Conservation (phyloP, 2,113 vertebrate species). For the Bubo blakistoni region DNA sequence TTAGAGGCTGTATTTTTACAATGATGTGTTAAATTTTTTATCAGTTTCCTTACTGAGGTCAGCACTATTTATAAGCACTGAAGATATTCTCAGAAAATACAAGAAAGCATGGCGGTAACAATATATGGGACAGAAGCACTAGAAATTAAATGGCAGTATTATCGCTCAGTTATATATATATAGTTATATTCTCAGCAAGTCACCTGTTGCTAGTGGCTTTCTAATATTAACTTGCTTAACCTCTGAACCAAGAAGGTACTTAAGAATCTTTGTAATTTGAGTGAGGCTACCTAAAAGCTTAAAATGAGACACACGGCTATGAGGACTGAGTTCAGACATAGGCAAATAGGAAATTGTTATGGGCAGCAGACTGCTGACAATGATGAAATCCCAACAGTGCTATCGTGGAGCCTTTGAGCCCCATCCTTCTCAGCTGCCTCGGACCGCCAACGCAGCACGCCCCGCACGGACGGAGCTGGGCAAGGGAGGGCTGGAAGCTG, state of each 20-base stretch:
- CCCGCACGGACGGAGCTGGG: neutral
- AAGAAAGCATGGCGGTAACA: neutral
- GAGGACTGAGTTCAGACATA: neutral
- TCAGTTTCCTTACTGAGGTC: conserved; percentile 40
- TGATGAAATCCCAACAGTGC: neutral
- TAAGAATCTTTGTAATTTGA: neutral
- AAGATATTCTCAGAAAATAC: conserved; percentile 24
- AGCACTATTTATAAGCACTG: conserved; percentile 34
- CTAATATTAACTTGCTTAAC: neutral
- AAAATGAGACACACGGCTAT: neutral
- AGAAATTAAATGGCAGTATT: neutral
- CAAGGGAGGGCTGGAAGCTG: neutral
- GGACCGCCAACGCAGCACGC: neutral
- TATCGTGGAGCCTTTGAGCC: neutral
- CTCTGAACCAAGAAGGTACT: neutral
- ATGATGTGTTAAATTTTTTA: conserved; percentile 35
- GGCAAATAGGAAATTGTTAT: neutral
- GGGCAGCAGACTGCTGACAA: neutral
- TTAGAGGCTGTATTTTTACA: neutral
- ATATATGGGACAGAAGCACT: neutral
- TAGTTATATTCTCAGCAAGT: neutral
- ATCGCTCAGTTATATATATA: neutral
- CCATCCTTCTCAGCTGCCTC: neutral
- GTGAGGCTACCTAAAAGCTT: neutral
- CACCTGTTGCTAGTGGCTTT: neutral